Evolutionary conservation across 23 tunicate genomes (phyloP).

Genomic region (Trididemnum nubilum): DNA sequence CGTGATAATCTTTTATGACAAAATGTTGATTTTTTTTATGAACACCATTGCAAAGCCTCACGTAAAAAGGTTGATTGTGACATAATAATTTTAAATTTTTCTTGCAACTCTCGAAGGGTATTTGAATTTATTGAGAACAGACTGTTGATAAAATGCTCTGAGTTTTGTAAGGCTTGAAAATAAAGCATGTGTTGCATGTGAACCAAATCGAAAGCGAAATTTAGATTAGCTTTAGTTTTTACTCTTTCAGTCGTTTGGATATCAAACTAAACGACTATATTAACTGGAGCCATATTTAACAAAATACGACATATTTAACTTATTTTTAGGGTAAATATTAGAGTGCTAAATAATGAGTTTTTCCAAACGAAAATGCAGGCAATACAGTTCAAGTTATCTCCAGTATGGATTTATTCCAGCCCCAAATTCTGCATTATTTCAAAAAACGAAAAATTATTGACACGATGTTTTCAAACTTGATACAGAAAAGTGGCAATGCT

Average conservation of each 20-base stretch:
- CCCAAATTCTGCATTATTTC: not conserved
- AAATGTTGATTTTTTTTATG: no score
- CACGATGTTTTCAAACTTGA: slow-evolving; percentile 30
- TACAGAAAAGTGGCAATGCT: slow-evolving; percentile 27
- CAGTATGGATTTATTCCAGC: not conserved
- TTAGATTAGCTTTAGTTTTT: not conserved
- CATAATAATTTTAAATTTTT: not conserved
- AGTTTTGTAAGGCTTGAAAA: not conserved
- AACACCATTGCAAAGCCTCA: no score
- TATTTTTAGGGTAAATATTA: not conserved
- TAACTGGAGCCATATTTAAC: not conserved
- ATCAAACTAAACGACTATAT: not conserved
- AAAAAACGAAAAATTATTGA: slow-evolving; percentile 33
- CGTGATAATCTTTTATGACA: no score
- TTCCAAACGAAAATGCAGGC: not conserved
- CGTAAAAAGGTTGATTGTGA: no score
- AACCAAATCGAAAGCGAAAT: no score
- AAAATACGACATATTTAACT: not conserved
- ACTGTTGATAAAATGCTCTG: not conserved
- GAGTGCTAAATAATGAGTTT: not conserved
- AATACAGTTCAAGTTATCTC: no score
- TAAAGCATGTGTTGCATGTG: no score
- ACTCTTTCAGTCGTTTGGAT: not conserved
- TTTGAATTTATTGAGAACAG: no score
- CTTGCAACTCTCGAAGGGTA: not conserved